Percentiles rank a stretch among this genome's conserved stretches.
These are phyloP conservation scores for Copsychus sechellarum DNA, from an alignment of 2,113 vertebrate genomes.

Conservation along the genomic window DNA sequence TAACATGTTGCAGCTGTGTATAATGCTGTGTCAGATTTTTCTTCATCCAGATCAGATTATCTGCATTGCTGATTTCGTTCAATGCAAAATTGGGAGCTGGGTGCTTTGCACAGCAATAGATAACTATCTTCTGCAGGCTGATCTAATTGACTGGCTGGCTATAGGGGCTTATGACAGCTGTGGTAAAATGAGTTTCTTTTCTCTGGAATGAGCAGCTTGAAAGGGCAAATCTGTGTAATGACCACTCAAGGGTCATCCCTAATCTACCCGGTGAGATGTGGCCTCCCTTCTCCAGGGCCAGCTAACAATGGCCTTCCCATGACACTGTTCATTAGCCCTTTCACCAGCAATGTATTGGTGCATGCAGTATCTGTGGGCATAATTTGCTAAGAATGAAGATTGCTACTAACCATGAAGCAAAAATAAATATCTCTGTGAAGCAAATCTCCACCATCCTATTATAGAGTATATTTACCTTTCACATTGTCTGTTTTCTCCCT, in stretches of 20 bases:
- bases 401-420: not conserved
- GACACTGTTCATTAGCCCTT: not conserved
- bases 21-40: not conserved
- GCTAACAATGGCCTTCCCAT: not conserved
- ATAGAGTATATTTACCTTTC: not conserved
- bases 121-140: not conserved
- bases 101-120: not conserved
- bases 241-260: not conserved
- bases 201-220: not conserved
- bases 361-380: not conserved
- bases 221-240: not conserved
- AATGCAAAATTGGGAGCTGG: not conserved
- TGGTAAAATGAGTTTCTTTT: not conserved
- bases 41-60: not conserved
- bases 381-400: not conserved
- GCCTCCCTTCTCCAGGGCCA: not conserved
- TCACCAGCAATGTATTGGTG: not conserved
- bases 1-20: not conserved
- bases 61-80: not conserved
- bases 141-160: not conserved
- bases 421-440: not conserved
- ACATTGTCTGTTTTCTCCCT: not conserved
- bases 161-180: not conserved
- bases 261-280: not conserved
- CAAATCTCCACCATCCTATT: not conserved